Percentiles rank a stretch among this genome's conserved stretches.
These are phyloP conservation scores for Athetis lepigone DNA, from an alignment of 2,888 invertebrate species.

Conservation along the genomic window DNA sequence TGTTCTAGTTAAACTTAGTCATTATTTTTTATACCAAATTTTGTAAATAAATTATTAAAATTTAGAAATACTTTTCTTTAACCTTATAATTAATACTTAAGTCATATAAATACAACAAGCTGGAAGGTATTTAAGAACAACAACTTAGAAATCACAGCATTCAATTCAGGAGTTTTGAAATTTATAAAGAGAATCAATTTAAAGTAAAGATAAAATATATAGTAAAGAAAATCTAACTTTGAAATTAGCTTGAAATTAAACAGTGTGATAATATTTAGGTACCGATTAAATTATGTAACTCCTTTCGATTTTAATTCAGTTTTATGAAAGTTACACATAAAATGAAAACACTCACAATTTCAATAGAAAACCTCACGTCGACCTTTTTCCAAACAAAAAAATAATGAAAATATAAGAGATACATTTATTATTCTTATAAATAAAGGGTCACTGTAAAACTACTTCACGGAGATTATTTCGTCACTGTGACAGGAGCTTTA, in stretches of 20 bases:
- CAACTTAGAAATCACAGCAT: not conserved
- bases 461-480: slow-evolving; percentile 43
- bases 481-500: slow-evolving; percentile 41
- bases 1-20: slow-evolving; percentile 60
- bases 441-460: slow-evolving; percentile 14
- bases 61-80: slow-evolving; percentile 33
- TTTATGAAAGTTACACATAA: not conserved
- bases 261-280: too few species aligned
- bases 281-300: not conserved
- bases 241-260: too few species aligned
- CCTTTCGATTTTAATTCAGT: slow-evolving; percentile 4
- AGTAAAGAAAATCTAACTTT: not conserved
- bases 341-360: slow-evolving; percentile 4
- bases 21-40: slow-evolving; percentile 68
- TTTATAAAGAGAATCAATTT: too few species aligned
- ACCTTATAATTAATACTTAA: not conserved
- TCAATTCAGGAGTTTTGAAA: not conserved
- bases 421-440: slow-evolving; percentile 33
- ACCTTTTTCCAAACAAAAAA: slow-evolving; percentile 1
- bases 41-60: slow-evolving; percentile 72
- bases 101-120: not conserved
- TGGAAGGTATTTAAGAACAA: not conserved
- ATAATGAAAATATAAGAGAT: not conserved
- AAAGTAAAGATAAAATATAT: not conserved
- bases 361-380: not conserved